phyloP scores from a whole-genome alignment of 2,888 invertebrate species.

The Drosophila incognita region DNA sequence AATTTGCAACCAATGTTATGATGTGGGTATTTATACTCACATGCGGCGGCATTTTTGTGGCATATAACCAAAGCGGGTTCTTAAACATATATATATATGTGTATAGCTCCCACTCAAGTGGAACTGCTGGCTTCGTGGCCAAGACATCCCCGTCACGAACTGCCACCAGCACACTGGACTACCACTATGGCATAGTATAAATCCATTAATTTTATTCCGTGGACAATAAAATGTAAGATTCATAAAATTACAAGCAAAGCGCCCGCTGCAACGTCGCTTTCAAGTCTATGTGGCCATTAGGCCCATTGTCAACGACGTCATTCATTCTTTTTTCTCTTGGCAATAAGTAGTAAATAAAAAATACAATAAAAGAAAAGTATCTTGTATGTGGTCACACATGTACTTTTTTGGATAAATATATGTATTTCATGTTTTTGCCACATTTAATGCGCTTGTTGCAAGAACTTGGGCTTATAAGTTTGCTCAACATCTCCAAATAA shows the following conservation, averaged over 20 bases:
- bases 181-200: conserved; percentile 61
- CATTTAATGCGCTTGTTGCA: conserved; percentile 21
- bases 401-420: conserved; percentile 36
- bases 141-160: conserved; percentile 48
- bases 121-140: conserved; percentile 68
- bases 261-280: conserved; percentile 51
- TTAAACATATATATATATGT: conserved; percentile 20
- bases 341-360: conserved; percentile 4
- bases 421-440: conserved; percentile 52
- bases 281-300: conserved; percentile 19
- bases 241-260: conserved; percentile 57
- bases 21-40: conserved; percentile 17
- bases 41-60: conserved; percentile 9
- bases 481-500: conserved; percentile 45
- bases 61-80: conserved; percentile 19
- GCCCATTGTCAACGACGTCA: conserved; percentile 28
- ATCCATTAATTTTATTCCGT: conserved; percentile 84
- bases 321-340: not conserved
- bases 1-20: not conserved
- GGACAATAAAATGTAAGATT: conserved; percentile 82
- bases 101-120: conserved; percentile 51
- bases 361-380: not conserved
- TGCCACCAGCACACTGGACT: conserved; percentile 73
- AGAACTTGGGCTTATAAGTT: conserved; percentile 13
- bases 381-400: conserved; percentile 42